Evolutionary conservation across 1,140 invertebrate species (phyloP).

Genomic region (Drosophila littoralis): DNA sequence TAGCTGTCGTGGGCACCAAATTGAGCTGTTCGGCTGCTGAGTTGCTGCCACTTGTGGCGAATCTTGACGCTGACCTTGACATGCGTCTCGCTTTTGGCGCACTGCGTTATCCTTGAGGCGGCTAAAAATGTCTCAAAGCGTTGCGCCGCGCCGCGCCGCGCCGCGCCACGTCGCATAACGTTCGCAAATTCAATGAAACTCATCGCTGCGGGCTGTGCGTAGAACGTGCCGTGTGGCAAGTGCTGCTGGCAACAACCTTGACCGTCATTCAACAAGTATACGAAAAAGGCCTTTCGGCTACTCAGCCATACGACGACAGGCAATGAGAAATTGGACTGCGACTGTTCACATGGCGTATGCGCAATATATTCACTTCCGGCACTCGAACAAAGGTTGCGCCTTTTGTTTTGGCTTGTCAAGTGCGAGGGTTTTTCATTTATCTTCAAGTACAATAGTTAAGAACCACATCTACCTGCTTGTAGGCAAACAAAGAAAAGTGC

Average conservation of each 20-base stretch:
- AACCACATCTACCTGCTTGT: conserved; percentile 5
- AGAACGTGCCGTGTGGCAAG: conserved; percentile 66
- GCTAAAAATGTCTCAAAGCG: conserved; percentile 71
- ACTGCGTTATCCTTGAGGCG: conserved; percentile 60
- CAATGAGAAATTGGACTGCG: conserved; percentile 43
- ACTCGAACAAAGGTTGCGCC: conserved; percentile 55
- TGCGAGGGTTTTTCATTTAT: conserved; percentile 47
- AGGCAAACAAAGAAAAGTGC: conserved; percentile 58
- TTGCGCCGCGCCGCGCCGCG: background rate
- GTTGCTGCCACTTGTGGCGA: conserved; percentile 52
- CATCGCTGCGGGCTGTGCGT: conserved; percentile 26
- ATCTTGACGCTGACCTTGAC: conserved; percentile 67
- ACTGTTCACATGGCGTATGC: conserved; percentile 54
- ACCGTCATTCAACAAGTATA: conserved; percentile 63
- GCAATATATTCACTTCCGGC: conserved; percentile 63
- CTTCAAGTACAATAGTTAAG: conserved; percentile 63
- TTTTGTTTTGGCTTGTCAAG: conserved; percentile 14
- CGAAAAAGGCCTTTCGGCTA: conserved; percentile 52
- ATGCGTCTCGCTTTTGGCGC: conserved; percentile 63
- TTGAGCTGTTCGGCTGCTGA: conserved; percentile 26
- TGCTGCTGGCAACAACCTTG: conserved; percentile 53
- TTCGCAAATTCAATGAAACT: conserved; percentile 56
- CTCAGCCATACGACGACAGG: conserved; percentile 12
- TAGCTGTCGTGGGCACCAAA: background rate
- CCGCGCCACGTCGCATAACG: too few relatives aligned